Conservation (phyloP, 2,797 vertebrate genomes). For the Neomorphus geoffroyi region DNA sequence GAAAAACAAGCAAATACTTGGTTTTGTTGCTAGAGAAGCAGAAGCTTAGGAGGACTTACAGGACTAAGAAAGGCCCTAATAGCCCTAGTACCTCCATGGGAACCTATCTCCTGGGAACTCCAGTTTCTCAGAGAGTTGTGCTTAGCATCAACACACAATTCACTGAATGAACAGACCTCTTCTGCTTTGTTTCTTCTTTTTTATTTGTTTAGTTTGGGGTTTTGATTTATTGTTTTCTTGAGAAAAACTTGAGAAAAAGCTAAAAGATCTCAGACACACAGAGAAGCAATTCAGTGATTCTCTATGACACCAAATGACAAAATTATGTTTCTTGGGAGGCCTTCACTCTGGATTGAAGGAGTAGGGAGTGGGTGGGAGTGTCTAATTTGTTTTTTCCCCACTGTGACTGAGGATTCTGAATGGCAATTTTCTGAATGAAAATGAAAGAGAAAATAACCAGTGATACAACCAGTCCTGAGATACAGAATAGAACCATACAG, state of each 20-base stretch:
- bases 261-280: neutral
- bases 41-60: neutral
- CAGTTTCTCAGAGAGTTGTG: neutral
- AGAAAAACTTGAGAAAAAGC: neutral
- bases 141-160: neutral
- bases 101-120: neutral
- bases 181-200: neutral
- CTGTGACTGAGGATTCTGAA: neutral
- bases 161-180: neutral
- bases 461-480: neutral
- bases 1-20: too few species aligned
- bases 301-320: neutral
- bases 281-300: neutral
- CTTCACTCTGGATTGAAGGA: neutral
- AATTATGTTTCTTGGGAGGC: neutral
- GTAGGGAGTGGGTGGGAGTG: too few species aligned
- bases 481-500: accelerated
- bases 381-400: neutral
- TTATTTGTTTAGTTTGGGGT: neutral
- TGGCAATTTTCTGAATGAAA: neutral
- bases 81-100: neutral
- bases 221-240: neutral
- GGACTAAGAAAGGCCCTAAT: neutral
- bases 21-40: neutral
- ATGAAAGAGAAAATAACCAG: neutral